Conservation (phyloP, 1,140 invertebrate genomes). For the Lepidotrigona ventralis region DNA sequence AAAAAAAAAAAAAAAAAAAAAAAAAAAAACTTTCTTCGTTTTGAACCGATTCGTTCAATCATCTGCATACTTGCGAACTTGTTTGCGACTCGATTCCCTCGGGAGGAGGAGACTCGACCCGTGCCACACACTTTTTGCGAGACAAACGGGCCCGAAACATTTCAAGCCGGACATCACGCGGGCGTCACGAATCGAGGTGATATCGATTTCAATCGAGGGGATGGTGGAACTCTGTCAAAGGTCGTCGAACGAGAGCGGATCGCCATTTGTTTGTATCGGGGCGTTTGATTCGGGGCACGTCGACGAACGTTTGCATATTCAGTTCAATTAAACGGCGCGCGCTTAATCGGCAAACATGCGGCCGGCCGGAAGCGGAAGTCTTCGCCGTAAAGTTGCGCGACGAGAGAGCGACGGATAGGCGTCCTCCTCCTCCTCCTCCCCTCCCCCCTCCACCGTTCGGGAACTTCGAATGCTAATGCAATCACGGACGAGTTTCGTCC, state of each 20-base stretch:
- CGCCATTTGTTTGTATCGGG: not conserved
- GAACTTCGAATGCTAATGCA: constrained; percentile 31
- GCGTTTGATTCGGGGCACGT: not conserved
- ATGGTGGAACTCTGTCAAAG: not conserved
- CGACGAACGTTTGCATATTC: constrained; percentile 13
- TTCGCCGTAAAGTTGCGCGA: not conserved
- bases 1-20: too few relatives aligned
- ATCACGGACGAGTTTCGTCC: constrained; percentile 26
- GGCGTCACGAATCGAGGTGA: not conserved
- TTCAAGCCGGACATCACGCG: too few relatives aligned
- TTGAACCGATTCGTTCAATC: too few relatives aligned
- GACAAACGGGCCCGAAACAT: too few relatives aligned
- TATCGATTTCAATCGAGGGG: constrained; percentile 3
- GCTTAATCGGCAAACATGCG: constrained; percentile 9
- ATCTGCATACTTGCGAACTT: too few relatives aligned
- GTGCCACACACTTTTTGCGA: too few relatives aligned
- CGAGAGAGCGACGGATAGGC: not conserved
- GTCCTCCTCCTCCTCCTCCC: too few relatives aligned
- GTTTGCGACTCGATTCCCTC: too few relatives aligned
- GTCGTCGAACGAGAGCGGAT: not conserved
- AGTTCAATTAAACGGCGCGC: constrained; percentile 10
- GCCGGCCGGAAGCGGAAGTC: not conserved
- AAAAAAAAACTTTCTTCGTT: too few relatives aligned
- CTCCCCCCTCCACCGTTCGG: not conserved
- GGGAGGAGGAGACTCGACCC: too few relatives aligned